Evolutionary conservation across 2,888 invertebrate genomes (phyloP), one percentile per base, ranked within the genome.

Genomic region (Sthenelais limicola): DNA sequence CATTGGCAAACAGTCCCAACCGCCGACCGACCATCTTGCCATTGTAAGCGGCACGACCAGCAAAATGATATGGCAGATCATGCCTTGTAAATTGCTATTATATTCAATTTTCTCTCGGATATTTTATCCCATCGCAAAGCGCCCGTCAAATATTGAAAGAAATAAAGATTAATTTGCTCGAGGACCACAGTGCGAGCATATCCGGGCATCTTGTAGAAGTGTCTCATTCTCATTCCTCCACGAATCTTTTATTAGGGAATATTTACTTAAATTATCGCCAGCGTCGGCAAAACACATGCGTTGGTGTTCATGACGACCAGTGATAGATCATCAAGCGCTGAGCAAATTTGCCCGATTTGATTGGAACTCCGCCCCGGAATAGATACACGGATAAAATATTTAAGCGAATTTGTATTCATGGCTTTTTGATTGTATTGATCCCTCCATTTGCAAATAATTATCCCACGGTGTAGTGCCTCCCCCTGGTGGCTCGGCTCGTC

Each of bases 351-450:
- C 67, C 48, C 67, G 62, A 67, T 48, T 67, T 67, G 67, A 67
- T 67, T 67, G 67, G 48, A 67, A 67, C 32, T 48, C 48, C 67
- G 48, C 47, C 62, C 28, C 47, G 67, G 67, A 67, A 48, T 48
- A 48, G 67, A 67, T 67, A 67, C 67, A 67, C 26, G 30, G 67
- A 67, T 67, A 48, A 67, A 48, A 67, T 67, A 67, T 67, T 67
- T 67, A 67, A 67, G 67, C 47, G 67, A 67, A 67, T 67, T 67
- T 67, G 67, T 67, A 67, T 67, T 67, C 67, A 67, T 67, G 67
- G 48, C 67, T 67, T 67, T 67, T 67, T 67, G 67, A 67, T 67
- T 43, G 48, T 48, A 67, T 67, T 48, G 67, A 67, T 67, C 67
- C 67, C 38, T 67, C 67, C 67, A 67, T 67, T 67, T 48, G 67